Evolutionary conservation across 2,113 vertebrate genomes (phyloP), one percentile per base, ranked within the genome.

Genomic region (Sylvilagus bachmani): DNA sequence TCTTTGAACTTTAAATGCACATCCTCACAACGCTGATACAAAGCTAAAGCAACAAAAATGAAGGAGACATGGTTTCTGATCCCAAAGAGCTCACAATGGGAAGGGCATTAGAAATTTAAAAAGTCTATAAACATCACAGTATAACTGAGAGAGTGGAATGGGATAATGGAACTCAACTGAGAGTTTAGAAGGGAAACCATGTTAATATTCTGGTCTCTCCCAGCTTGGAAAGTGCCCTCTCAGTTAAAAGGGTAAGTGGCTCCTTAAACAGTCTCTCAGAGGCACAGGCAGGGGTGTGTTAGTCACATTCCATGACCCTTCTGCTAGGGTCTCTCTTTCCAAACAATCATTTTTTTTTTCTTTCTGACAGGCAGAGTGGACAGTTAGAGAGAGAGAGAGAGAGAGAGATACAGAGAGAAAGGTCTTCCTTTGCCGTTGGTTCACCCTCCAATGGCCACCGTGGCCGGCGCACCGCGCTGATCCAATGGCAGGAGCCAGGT

Each of bases 171-270:
- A 96, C n/a, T 69, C 64, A 92, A 73, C 51, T 78, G 69, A 78
- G 33, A 58, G 74, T 36, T 80, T 33, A 62, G 70, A 83, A 90
- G 2, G 14, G 33, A 88, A 77, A 17, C 21, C 4, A 16, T 33
- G 61, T 14, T 64, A 64, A 88, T 24, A 94, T 64, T 55, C 33
- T 90, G 53, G 38, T 53, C 73, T 25, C 66, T 10, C 82, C 12
- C 14, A 62, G 49, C 33, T 64, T 70, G 62, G 38, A 74, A 85
- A 82, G 44, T 66, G 70, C 33, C 61, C n/a, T 69, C 10, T 58
- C 19, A 67, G 81, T 96, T 95, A 44, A 71, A 83, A 73, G 90
- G 69, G 69, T 17, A 14, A 90, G 86, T 29, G 66, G 55, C 27
- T 79, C 11, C 53, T 29, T 66, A 17, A 89, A 73, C 10, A 71